These are phyloP conservation scores for Rhadina sibilatrix DNA, from an alignment of 2,113 vertebrate species.

Conservation along the genomic window DNA sequence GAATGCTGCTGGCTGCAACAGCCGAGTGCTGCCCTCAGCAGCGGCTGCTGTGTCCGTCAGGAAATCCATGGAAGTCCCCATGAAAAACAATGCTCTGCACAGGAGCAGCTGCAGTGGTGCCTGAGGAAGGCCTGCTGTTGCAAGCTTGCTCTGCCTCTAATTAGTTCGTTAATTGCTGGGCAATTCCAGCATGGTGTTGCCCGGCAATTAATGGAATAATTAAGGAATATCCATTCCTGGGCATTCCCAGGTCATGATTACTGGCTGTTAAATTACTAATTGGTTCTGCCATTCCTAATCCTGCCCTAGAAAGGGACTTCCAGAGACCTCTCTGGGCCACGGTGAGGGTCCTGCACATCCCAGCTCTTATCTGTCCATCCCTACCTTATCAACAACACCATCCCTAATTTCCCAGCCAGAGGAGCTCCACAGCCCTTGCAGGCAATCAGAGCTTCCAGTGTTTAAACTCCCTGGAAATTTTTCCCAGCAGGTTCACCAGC, in stretches of 20 bases:
- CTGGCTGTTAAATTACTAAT: not conserved
- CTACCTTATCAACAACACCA: not conserved
- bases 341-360: not conserved
- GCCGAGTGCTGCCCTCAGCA: not conserved
- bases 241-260: not conserved
- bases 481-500: not conserved
- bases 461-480: not conserved
- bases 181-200: too few species aligned
- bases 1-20: not conserved
- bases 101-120: accelerated
- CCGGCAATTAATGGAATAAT: too few species aligned
- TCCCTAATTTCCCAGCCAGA: not conserved
- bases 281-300: not conserved
- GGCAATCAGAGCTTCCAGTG: not conserved
- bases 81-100: not conserved
- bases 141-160: not conserved
- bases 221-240: too few species aligned
- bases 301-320: not conserved
- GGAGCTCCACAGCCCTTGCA: not conserved
- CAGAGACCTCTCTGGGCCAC: not conserved
- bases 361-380: not conserved
- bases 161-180: not conserved
- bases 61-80: not conserved
- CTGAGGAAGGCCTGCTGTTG: not conserved
- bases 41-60: not conserved